phyloP scores from a whole-genome alignment of 2,797 vertebrate genomes.

The Aplochiton taeniatus region DNA sequence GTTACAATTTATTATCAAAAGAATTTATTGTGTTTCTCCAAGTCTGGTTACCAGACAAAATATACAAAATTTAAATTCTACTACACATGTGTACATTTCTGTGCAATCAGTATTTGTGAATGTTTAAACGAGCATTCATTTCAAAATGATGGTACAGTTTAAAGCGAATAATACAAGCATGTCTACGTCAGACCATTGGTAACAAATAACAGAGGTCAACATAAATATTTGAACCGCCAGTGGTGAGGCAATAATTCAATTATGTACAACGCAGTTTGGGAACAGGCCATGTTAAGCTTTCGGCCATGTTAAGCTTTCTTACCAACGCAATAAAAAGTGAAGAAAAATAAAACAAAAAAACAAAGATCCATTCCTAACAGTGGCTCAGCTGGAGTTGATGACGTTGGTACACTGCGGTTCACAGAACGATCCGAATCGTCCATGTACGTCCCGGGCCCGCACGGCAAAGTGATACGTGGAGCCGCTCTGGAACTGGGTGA shows the following conservation, averaged over 20 bases:
- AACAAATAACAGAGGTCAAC: conserved; percentile 55
- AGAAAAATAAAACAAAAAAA: conserved; percentile 11
- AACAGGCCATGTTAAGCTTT: conserved; percentile 18
- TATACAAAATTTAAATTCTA: conserved; percentile 74
- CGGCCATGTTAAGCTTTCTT: not conserved
- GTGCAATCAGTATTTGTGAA: conserved; percentile 63
- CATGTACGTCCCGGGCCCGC: conserved; percentile 93
- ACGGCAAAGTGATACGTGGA: conserved; percentile 99
- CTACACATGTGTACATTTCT: conserved; percentile 72
- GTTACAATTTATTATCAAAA: conserved; percentile 63
- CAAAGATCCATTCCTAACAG: conserved; percentile 17
- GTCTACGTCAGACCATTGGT: conserved; percentile 22
- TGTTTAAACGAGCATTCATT: conserved; percentile 41
- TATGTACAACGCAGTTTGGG: conserved; percentile 58
- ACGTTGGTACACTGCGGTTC: conserved; percentile 99
- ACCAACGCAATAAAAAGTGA: not conserved
- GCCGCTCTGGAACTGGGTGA: conserved; percentile 97
- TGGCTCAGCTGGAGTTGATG: conserved; percentile 77
- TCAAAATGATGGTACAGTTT: conserved; percentile 36
- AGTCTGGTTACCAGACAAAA: conserved; percentile 85
- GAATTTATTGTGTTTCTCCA: conserved; percentile 77
- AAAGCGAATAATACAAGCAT: too few relatives aligned
- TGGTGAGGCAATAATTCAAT: conserved; percentile 50
- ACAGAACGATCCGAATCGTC: conserved; percentile 95
- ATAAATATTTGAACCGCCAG: conserved; percentile 71